Evolutionary conservation across 2,113 vertebrate genomes (phyloP).

Genomic region (Eolophus roseicapilla): DNA sequence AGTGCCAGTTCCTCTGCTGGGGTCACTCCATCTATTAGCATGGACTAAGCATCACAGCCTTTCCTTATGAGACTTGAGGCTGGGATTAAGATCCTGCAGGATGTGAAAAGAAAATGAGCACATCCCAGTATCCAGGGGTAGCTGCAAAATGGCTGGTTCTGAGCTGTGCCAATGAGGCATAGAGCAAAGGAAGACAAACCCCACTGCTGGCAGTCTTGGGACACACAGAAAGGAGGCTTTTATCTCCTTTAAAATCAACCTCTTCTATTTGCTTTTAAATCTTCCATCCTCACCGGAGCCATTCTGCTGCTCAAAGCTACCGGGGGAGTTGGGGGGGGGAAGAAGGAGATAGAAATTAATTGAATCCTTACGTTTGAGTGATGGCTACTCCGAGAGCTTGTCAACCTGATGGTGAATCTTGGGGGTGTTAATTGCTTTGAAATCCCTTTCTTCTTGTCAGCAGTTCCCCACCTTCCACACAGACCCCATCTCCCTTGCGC

Average conservation of each 20-base stretch:
- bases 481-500: background rate
- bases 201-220: background rate
- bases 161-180: constrained; percentile 11
- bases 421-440: constrained; percentile 37
- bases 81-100: background rate
- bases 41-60: background rate
- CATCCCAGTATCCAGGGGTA: background rate
- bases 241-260: constrained; percentile 40
- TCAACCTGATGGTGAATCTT: constrained; percentile 41
- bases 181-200: background rate
- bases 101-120: constrained; percentile 3
- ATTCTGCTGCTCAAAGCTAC: constrained; percentile 2
- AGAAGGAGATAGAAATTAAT: constrained; percentile 14
- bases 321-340: background rate
- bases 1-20: background rate
- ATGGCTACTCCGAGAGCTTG: constrained; percentile 57
- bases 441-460: background rate
- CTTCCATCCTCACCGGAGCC: background rate
- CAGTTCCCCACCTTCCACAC: background rate
- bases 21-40: background rate
- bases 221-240: background rate
- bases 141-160: constrained; percentile 47
- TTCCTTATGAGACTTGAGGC: background rate
- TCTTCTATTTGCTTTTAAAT: constrained; percentile 55
- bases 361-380: constrained; percentile 56